Percentiles rank a stretch among this genome's conserved stretches.
phyloP scores from a whole-genome alignment of 1,140 invertebrate species.

The Babylonia areolata region DNA sequence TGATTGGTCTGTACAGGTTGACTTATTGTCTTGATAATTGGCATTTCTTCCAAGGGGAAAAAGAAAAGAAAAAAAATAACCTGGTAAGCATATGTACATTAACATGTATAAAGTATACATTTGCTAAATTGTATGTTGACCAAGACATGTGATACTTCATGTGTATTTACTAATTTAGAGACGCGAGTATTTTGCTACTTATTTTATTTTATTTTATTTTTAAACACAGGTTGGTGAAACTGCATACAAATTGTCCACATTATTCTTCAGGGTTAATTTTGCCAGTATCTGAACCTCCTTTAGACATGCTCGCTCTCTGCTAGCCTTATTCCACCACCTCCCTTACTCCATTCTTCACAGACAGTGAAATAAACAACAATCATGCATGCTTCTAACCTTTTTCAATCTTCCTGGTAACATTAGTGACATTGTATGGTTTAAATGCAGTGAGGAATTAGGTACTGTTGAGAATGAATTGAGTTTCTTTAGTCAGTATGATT shows the following conservation, averaged over 20 bases:
- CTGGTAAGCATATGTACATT: not conserved
- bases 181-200: slow-evolving; percentile 14
- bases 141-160: slow-evolving; percentile 8
- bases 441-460: not conserved
- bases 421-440: not conserved
- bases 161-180: not conserved
- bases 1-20: slow-evolving; percentile 12
- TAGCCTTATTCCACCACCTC: not conserved
- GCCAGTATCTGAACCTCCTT: not conserved
- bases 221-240: not conserved
- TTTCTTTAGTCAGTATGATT: not conserved
- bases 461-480: not conserved
- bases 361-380: not conserved
- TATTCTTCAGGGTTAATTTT: slow-evolving; percentile 3
- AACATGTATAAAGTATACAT: slow-evolving; percentile 3
- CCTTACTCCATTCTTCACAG: not conserved
- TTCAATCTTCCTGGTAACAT: not conserved
- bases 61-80: not conserved
- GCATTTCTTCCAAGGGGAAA: not conserved
- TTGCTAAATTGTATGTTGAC: slow-evolving; percentile 22
- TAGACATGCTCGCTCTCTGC: not conserved
- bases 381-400: not conserved
- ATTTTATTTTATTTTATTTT: not conserved
- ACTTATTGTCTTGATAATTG: not conserved
- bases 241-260: not conserved